phyloP scores from a whole-genome alignment of 2,888 invertebrate species.

The Cabera pusaria region DNA sequence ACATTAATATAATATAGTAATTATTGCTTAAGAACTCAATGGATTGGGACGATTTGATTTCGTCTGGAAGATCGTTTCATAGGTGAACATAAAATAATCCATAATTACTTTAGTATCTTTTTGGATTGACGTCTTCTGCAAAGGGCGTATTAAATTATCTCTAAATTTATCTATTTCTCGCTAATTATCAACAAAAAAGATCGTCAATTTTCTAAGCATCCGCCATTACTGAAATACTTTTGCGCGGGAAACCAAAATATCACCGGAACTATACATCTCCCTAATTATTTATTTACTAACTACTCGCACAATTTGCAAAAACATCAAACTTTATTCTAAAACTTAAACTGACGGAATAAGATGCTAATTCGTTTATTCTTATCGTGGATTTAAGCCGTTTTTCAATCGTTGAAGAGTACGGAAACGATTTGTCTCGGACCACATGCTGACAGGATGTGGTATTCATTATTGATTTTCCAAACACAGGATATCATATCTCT shows the following conservation, averaged over 20 bases:
- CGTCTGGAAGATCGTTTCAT: no score
- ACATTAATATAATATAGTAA: no score
- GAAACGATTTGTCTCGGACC: conserved; percentile 79
- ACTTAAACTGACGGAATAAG: fast-evolving
- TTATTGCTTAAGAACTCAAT: no score
- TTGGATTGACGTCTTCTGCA: no score
- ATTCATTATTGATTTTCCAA: conserved; percentile 74
- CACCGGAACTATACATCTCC: conserved; percentile 66
- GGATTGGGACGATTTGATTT: no score
- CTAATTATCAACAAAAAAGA: no score
- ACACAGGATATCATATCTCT: conserved; percentile 47
- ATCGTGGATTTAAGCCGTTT: conserved; percentile 16
- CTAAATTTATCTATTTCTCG: no score
- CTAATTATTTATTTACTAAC: conserved; percentile 53
- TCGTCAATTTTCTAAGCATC: no score
- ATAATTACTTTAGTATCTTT: background rate
- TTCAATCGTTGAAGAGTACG: conserved; percentile 38
- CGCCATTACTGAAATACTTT: conserved; percentile 58
- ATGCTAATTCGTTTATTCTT: no score
- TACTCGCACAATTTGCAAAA: conserved; percentile 28
- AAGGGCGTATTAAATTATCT: no score
- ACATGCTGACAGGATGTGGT: conserved; percentile 77
- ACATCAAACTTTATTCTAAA: conserved; percentile 27
- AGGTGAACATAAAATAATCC: no score
- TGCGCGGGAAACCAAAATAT: conserved; percentile 72